Conservation (phyloP, 2,888 invertebrate species). For the Atethmia centrago region DNA sequence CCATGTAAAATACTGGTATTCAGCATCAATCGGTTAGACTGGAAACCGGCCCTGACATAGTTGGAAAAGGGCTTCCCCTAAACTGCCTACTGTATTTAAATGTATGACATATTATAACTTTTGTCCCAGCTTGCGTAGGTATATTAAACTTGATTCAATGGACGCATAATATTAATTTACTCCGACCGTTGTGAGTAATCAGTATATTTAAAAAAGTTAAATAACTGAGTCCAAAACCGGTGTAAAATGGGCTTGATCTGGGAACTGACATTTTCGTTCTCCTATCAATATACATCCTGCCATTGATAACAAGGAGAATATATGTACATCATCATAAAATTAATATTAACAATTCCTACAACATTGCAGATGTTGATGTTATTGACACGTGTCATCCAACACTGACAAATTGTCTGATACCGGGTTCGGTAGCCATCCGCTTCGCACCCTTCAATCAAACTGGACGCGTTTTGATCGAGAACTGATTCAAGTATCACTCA, state of each 20-base stretch:
- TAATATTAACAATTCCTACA: neutral
- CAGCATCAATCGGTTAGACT: too few relatives aligned
- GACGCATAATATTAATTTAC: neutral
- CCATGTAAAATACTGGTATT: too few relatives aligned
- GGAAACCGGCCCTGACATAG: too few relatives aligned
- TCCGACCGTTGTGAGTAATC: neutral
- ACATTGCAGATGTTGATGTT: slow-evolving; percentile 5
- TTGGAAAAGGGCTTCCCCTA: neutral
- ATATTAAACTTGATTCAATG: neutral
- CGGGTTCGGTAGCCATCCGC: slow-evolving; percentile 43
- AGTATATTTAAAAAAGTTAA: neutral
- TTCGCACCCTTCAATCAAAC: slow-evolving; percentile 34
- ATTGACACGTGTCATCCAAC: slow-evolving; percentile 19
- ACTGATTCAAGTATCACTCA: slow-evolving; percentile 41
- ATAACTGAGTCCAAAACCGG: neutral
- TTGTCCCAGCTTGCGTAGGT: neutral
- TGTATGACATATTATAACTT: neutral
- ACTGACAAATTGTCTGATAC: slow-evolving; percentile 26
- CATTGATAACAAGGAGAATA: neutral
- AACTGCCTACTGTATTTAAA: neutral
- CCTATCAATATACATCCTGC: slow-evolving; percentile 4
- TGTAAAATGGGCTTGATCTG: neutral
- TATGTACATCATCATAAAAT: neutral
- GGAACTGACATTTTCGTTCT: neutral
- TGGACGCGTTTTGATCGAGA: slow-evolving; percentile 57